phyloP scores from a whole-genome alignment of 2,888 invertebrate species.

The Liodrosophila aerea region DNA sequence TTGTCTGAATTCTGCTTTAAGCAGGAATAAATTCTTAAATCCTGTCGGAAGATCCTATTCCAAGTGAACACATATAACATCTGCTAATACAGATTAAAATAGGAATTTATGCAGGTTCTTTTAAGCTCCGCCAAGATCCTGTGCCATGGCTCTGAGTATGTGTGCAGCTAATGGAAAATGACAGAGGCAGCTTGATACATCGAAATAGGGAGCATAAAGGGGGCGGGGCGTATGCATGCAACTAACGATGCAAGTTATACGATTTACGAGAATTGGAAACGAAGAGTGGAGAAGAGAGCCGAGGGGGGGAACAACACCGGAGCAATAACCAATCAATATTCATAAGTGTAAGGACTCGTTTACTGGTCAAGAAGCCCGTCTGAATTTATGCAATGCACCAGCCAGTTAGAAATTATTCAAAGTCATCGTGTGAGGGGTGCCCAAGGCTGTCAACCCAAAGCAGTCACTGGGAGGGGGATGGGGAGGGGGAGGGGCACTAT shows the following conservation, averaged over 20 bases:
- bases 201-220: constrained; percentile 2
- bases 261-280: constrained; percentile 33
- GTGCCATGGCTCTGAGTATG: constrained; percentile 10
- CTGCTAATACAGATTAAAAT: too few relatives aligned
- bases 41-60: too few relatives aligned
- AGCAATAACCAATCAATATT: constrained; percentile 71
- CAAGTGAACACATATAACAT: too few relatives aligned
- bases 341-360: constrained; percentile 63
- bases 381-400: constrained; percentile 54
- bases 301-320: constrained; percentile 1
- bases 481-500: background rate
- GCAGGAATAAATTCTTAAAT: too few relatives aligned
- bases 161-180: constrained; percentile 52
- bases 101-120: too few relatives aligned
- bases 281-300: background rate
- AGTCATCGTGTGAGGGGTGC: constrained; percentile 64
- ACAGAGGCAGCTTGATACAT: constrained; percentile 24
- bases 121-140: background rate
- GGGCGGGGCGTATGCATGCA: constrained; percentile 6
- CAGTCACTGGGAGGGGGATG: background rate
- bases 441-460: constrained; percentile 35
- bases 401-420: constrained; percentile 69
- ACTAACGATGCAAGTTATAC: constrained; percentile 56
- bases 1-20: too few relatives aligned
- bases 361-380: constrained; percentile 28